A percentile compares a stretch with the other conserved stretches of the same genome.
phyloP scores from a whole-genome alignment of 2,888 invertebrate species.

The Morinoia aosen region DNA sequence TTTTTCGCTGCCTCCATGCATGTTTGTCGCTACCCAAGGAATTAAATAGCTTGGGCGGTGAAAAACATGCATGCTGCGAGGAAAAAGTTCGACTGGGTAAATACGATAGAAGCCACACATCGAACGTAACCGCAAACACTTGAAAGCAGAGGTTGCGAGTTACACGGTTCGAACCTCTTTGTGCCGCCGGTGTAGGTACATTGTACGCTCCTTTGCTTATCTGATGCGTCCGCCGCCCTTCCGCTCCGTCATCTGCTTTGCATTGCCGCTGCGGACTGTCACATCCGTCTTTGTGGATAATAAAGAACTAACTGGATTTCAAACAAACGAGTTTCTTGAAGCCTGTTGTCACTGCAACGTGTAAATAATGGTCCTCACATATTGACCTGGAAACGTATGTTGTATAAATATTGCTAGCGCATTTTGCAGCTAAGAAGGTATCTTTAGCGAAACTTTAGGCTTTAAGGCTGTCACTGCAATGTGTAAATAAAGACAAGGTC shows the following conservation, averaged over 20 bases:
- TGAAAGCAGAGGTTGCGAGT: neutral
- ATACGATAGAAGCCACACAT: neutral
- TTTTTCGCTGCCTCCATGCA: too few species aligned
- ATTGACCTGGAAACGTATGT: neutral
- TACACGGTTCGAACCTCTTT: neutral
- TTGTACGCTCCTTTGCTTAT: neutral
- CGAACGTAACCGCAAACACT: neutral
- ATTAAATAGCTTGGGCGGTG: too few species aligned
- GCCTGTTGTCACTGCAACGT: neutral
- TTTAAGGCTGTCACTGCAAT: too few species aligned
- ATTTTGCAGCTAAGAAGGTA: neutral
- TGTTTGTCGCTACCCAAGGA: too few species aligned
- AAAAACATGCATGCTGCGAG: too few species aligned
- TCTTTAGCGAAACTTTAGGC: too few species aligned
- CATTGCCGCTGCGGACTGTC: neutral
- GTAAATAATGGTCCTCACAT: neutral
- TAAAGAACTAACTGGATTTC: neutral
- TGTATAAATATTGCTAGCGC: neutral
- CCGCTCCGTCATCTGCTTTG: conserved; percentile 17
- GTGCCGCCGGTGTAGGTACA: neutral
- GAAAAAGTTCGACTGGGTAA: too few species aligned
- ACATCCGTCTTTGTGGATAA: conserved; percentile 3
- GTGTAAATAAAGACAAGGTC: too few species aligned
- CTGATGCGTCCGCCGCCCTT: neutral
- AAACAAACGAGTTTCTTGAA: neutral